Conservation (phyloP, 2,888 invertebrate genomes). For the Hirudinaria manillensis region DNA sequence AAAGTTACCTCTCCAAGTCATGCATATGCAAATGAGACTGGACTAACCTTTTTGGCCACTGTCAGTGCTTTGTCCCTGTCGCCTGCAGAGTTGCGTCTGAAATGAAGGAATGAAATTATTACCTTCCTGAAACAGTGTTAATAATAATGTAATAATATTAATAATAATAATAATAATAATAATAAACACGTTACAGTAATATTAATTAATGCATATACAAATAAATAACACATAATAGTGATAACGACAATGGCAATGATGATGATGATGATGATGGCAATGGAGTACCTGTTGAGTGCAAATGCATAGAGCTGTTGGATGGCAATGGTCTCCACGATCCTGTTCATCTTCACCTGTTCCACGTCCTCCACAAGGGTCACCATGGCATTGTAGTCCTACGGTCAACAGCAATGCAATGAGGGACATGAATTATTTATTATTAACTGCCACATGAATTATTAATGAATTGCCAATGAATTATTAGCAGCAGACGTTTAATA, state of each 20-base stretch:
- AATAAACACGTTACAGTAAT: too few species aligned
- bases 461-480: too few species aligned
- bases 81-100: slow-evolving; percentile 80
- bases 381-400: slow-evolving; percentile 95
- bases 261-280: too few species aligned
- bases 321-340: slow-evolving; percentile 69
- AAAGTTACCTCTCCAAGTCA: background rate
- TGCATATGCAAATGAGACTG: too few species aligned
- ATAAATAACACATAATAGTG: too few species aligned
- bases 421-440: too few species aligned
- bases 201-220: too few species aligned
- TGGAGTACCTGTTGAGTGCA: slow-evolving; percentile 74
- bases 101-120: slow-evolving; percentile 37
- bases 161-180: too few species aligned
- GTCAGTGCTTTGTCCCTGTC: slow-evolving; percentile 87
- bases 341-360: slow-evolving; percentile 71
- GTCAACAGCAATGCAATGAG: slow-evolving; percentile 44
- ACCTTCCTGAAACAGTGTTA: background rate
- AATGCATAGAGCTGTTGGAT: slow-evolving; percentile 92
- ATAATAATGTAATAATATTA: background rate
- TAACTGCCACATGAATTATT: too few species aligned
- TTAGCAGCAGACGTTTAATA: background rate
- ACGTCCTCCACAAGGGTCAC: slow-evolving; percentile 90
- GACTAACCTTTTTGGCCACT: slow-evolving; percentile 70
- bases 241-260: too few species aligned